Conservation (phyloP, 2,797 vertebrate genomes). For the Rhincodon typus region DNA sequence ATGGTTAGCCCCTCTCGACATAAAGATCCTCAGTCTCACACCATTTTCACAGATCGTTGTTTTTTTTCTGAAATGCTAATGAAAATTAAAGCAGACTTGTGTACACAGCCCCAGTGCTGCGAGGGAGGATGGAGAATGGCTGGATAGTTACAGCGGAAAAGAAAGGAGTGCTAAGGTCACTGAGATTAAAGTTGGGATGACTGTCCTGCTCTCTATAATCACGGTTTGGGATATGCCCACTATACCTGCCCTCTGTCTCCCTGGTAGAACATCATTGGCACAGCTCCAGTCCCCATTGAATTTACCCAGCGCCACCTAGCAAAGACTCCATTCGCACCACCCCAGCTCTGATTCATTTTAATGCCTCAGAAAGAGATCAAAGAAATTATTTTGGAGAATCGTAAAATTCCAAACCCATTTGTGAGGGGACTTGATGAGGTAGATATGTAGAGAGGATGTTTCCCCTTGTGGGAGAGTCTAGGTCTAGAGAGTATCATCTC, state of each 20-base stretch:
- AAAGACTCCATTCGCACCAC: neutral
- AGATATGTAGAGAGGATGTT: no score
- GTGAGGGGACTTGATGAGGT: no score
- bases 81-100: slow-evolving; percentile 9
- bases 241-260: neutral
- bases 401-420: neutral
- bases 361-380: neutral
- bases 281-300: neutral
- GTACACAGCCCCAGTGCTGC: neutral
- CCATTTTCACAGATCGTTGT: neutral
- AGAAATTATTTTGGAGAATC: neutral
- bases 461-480: no score
- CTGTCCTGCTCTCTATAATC: neutral
- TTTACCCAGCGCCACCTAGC: neutral
- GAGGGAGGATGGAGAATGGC: neutral
- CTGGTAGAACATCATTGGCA: neutral
- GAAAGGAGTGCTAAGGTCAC: no score
- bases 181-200: neutral
- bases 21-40: slow-evolving; percentile 9
- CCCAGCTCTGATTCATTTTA: neutral
- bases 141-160: neutral
- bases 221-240: neutral
- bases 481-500: no score
- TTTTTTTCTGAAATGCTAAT: slow-evolving; percentile 25
- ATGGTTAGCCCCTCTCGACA: slow-evolving; percentile 4